phyloP scores from a whole-genome alignment of 2,888 invertebrate genomes.

The Podabrus alpinus region DNA sequence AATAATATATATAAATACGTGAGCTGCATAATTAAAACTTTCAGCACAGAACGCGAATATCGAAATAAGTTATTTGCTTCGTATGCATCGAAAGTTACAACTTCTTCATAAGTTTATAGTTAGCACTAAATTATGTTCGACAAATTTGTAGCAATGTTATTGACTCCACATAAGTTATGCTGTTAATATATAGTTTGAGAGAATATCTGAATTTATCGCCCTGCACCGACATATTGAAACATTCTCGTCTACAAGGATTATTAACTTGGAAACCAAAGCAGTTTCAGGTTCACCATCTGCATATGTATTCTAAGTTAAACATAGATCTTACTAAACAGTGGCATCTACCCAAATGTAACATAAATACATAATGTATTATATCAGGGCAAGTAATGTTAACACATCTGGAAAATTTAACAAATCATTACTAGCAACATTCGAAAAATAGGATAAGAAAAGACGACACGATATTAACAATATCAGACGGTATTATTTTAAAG shows the following conservation, averaged over 20 bases:
- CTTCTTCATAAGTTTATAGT: neutral
- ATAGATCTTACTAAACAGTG: neutral
- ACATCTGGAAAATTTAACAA: neutral
- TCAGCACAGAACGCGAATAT: neutral
- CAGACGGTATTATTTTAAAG: neutral
- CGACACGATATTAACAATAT: neutral
- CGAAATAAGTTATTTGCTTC: neutral
- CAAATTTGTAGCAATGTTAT: slow-evolving; percentile 14
- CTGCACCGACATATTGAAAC: slow-evolving; percentile 17
- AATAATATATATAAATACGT: neutral
- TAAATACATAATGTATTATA: neutral
- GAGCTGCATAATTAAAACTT: neutral
- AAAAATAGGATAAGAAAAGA: neutral
- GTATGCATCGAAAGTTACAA: neutral
- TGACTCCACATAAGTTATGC: slow-evolving; percentile 1
- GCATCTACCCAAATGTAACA: neutral
- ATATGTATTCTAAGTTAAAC: neutral
- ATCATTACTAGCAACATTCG: neutral
- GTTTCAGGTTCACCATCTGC: slow-evolving; percentile 4
- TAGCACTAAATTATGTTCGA: neutral
- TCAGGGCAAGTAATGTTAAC: neutral
- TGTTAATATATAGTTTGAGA: neutral
- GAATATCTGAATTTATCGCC: slow-evolving; percentile 9
- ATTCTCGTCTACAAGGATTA: slow-evolving; percentile 10
- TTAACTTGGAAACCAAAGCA: slow-evolving; percentile 15